Base-by-base conservation (phyloP, 2,888 invertebrate species). In the Automeris io region DNA sequence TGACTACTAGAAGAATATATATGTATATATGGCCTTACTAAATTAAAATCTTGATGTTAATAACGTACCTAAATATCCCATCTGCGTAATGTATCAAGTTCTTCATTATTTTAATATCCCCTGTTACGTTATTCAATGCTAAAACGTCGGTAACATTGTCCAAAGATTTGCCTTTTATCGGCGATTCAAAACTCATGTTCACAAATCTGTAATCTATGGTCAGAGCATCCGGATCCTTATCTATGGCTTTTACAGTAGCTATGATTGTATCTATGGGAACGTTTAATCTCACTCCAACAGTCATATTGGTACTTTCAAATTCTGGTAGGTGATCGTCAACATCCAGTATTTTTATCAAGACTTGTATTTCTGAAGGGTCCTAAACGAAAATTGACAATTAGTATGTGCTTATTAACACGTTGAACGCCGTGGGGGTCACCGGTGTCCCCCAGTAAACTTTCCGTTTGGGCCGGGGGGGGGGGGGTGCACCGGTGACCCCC, bases 241-340 rank as follows among this genome's bases (percentile, higher is more conserved):
- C 94, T 2, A 63, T 75, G 0, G 94, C 94, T 49, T 88, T 89
- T 2, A 94, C 67, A 0, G 90, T 90, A 0, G 91, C 89, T 19
- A 94, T 87, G 9, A 90, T 83, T 0, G 93, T 92, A 45, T 93
- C 93, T 18, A 93, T 87, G 1, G 93, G 92, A 0, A 93, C 91
- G 61, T 93, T 93, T 1, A 93, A 80, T 26, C 93, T 87, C 0
- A 94, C 93, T 1, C 94, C 93, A 4, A 93, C 76, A 0, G 93
- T 92, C 43, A 91, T 71, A 45, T 90, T 89, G 2, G 88, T 82
- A 16, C 85, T 87, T 24, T 81, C 82, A 43, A 94, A 94, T 47
- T 88, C 76, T 0, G 94, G 94, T 22, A 90, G 67, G 61, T 94
- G 93, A 51, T 94, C 94, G 52, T 94, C 94, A 11, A 93, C 86